Conservation (phyloP, 2,888 invertebrate species). For the Rhagophthalmus giganteus region DNA sequence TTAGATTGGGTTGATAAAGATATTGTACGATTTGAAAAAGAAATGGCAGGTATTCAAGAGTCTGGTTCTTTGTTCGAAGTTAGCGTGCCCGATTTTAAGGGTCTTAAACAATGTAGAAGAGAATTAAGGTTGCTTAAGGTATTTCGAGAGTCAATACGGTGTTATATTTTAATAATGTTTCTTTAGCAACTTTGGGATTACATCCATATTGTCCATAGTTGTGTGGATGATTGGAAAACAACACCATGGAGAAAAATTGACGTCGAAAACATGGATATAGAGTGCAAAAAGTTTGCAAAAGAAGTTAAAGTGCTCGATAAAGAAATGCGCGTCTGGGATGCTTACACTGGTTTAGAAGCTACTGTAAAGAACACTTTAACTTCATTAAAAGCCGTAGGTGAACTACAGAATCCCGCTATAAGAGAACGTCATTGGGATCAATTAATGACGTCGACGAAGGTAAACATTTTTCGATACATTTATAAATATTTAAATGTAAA, state of each 20-base stretch:
- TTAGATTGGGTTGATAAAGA: constrained; percentile 79
- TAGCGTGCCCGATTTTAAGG: constrained; percentile 90
- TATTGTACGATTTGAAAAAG: constrained; percentile 77
- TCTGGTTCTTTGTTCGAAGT: constrained; percentile 95
- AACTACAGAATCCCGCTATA: constrained; percentile 94
- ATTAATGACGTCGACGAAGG: constrained; percentile 94
- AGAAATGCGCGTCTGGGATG: constrained; percentile 95
- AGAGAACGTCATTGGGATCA: constrained; percentile 97
- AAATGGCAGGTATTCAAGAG: constrained; percentile 84
- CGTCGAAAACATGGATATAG: constrained; percentile 98
- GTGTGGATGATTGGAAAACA: constrained; percentile 96
- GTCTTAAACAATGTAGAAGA: constrained; percentile 87
- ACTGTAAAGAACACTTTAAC: constrained; percentile 96
- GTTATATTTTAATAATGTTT: background rate
- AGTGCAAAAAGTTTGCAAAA: constrained; percentile 97
- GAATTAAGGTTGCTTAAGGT: constrained; percentile 88
- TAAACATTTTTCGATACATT: constrained; percentile 56
- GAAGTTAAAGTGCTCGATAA: constrained; percentile 90
- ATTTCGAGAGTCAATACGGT: constrained; percentile 30
- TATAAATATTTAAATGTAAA: constrained; percentile 27
- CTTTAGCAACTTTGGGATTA: constrained; percentile 93
- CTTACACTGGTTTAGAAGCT: constrained; percentile 83
- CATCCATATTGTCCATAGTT: constrained; percentile 83
- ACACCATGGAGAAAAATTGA: constrained; percentile 97
- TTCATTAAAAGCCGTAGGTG: constrained; percentile 90